Percentiles rank a stretch among this genome's conserved stretches.
These are phyloP conservation scores for Scolopax bukidnonensis DNA, from an alignment of 2,797 vertebrate genomes.

Conservation along the genomic window DNA sequence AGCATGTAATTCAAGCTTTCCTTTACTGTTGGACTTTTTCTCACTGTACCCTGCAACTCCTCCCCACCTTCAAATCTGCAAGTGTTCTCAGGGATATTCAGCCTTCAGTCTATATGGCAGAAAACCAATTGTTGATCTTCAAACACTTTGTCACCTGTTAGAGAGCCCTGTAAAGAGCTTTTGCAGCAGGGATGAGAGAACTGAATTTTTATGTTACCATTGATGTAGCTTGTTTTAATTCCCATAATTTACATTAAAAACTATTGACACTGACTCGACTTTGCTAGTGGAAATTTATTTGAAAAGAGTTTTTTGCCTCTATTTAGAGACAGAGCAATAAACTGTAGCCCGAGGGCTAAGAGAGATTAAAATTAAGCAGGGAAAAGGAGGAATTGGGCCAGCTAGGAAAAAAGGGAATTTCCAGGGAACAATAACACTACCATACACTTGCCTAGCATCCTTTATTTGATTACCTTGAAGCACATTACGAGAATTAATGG, in stretches of 20 bases:
- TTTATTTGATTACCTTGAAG: constrained; percentile 36
- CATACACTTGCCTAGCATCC: background rate
- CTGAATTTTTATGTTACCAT: background rate
- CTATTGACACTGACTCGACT: constrained; percentile 24
- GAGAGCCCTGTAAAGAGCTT: background rate
- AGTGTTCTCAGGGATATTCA: constrained; percentile 29
- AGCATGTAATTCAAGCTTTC: background rate
- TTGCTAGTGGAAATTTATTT: constrained; percentile 50
- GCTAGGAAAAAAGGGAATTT: constrained; percentile 37
- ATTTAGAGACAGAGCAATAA: constrained; percentile 31
- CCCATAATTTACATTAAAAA: background rate
- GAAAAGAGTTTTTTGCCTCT: constrained; percentile 8
- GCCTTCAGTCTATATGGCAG: background rate
- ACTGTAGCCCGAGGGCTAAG: constrained; percentile 25
- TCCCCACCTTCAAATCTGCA: background rate
- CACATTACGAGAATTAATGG: background rate
- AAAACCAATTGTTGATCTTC: background rate
- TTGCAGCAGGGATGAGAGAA: background rate
- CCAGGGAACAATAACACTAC: constrained; percentile 10
- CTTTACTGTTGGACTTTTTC: background rate
- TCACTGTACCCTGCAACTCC: background rate
- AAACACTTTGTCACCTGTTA: background rate
- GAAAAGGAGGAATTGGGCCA: constrained; percentile 28
- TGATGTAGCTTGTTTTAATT: background rate
- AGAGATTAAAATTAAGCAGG: constrained; percentile 43